Base-by-base conservation (phyloP, 2,888 invertebrate genomes). In the Timema podura region DNA sequence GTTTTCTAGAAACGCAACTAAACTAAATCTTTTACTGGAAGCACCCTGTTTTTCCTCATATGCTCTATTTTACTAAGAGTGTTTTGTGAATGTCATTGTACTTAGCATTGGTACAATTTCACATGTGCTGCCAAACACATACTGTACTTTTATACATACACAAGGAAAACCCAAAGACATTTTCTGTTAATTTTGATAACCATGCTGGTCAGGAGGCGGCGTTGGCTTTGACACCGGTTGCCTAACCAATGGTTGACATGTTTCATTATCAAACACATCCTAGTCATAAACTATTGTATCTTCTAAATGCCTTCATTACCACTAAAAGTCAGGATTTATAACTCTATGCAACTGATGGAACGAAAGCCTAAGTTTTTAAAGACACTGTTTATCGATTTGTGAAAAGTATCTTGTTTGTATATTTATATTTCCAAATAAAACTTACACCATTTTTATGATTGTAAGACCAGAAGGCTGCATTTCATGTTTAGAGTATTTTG, bases 31-130 rank as follows among this genome's bases (percentile, higher is more conserved):
- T n/a, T 61, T 16, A n/a, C 30, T 30, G 30, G 30, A 30, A 30
- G 30, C n/a, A n/a, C 9, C 61, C 30, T 74, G 70, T 74, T 72
- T 74, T 74, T 70, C 72, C 73, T 74, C 72, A 73, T 73, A 73
- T 71, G 73, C 73, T 74, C 73, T 74, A 74, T 75, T 75, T 75
- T 75, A 75, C 73, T 75, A 75, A 73, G 72, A 71, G 74, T 72
- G 74, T 74, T 74, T 74, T 74, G 72, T 70, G 72, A 30, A 72
- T 70, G 70, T 72, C 72, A 71, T 69, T 61, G 73, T 73, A 73
- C 51, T 71, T 69, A 65, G 65, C 65, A 30, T 44, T 13, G 61
- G 13, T 61, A 61, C 61, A 61, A 61, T 61, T 30, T 30, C 47
- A 64, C 67, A 64, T 64, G 66, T 71, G 68, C 49, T 61, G 59